phyloP scores from a whole-genome alignment of 2,888 invertebrate genomes.

The Cacoxenus indagator region DNA sequence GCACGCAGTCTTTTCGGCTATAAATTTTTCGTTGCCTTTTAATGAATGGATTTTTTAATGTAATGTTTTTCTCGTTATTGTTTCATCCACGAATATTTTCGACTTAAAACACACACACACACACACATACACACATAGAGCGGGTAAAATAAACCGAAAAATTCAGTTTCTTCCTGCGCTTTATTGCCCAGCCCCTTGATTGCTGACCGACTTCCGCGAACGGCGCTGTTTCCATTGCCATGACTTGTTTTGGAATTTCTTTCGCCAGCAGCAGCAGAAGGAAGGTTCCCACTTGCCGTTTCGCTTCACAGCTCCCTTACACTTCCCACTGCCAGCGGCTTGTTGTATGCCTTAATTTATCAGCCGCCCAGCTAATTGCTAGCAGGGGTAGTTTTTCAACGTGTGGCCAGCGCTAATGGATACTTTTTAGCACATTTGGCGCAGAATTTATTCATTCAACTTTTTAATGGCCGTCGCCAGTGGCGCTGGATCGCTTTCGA shows the following conservation, averaged over 20 bases:
- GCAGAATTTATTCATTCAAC: conserved; percentile 12
- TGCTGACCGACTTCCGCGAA: neutral
- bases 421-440: conserved; percentile 48
- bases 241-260: neutral
- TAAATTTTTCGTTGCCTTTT: conserved; percentile 61
- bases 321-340: conserved; percentile 12
- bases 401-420: conserved; percentile 44
- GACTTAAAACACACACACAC: neutral
- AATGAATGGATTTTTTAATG: conserved; percentile 65
- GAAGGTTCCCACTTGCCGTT: neutral
- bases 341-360: conserved; percentile 51
- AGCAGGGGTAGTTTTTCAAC: neutral
- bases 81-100: conserved; percentile 28
- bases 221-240: conserved; percentile 11
- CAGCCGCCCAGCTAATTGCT: conserved; percentile 48
- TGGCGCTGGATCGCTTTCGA: neutral
- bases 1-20: conserved; percentile 36
- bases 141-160: neutral
- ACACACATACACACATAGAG: neutral
- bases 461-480: conserved; percentile 1
- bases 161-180: neutral
- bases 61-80: conserved; percentile 54
- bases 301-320: neutral
- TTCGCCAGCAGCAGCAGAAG: neutral
- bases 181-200: neutral